A percentile compares a stretch with the other conserved stretches of the same genome.
phyloP scores from a whole-genome alignment of 2,888 invertebrate genomes.

The Conomelus anceps region DNA sequence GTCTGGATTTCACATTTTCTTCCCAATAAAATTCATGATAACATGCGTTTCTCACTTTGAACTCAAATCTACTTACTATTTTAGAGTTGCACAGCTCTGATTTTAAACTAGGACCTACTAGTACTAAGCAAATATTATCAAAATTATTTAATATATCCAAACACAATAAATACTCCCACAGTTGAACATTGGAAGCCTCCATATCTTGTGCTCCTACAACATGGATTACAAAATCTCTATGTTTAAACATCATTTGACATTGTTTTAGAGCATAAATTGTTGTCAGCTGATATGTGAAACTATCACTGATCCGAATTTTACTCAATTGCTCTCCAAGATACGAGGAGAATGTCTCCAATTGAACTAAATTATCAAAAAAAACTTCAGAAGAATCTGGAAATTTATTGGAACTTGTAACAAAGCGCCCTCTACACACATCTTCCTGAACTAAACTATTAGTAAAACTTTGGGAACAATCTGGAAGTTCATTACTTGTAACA shows the following conservation, averaged over 20 bases:
- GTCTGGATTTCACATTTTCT: neutral
- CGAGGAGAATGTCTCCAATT: neutral
- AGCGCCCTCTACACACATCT: neutral
- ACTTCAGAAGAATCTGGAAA: neutral
- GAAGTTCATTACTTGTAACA: neutral
- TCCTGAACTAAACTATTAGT: neutral
- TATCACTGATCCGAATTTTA: neutral
- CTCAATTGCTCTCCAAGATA: neutral
- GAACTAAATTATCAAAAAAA: neutral
- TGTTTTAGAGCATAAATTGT: neutral
- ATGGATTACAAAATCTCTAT: neutral
- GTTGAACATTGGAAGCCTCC: neutral
- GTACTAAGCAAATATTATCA: neutral
- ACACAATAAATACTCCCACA: no score
- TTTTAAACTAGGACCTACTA: neutral
- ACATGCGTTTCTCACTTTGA: neutral
- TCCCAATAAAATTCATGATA: neutral
- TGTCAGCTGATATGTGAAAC: neutral
- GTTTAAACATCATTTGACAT: neutral
- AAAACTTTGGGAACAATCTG: neutral
- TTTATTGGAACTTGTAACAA: neutral
- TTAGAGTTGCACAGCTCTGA: neutral
- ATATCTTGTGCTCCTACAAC: neutral
- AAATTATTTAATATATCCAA: neutral
- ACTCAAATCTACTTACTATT: neutral